These are phyloP conservation scores for Entomobrya multifasciata DNA, from an alignment of 2,888 invertebrate genomes.

Conservation along the genomic window DNA sequence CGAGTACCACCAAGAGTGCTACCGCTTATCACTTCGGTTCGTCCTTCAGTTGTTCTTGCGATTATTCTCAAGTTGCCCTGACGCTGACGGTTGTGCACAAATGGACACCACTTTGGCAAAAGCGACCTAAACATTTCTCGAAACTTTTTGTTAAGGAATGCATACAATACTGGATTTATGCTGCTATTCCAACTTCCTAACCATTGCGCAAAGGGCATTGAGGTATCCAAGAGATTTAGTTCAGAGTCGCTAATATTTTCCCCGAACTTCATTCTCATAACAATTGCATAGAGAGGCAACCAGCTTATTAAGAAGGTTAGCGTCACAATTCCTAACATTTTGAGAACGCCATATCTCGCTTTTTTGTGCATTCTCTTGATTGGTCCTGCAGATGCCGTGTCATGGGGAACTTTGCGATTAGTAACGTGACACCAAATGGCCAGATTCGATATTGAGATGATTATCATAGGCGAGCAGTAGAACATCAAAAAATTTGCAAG, in stretches of 20 bases:
- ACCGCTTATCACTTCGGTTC: too few relatives aligned
- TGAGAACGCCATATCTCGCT: constrained; percentile 95
- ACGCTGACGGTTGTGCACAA: too few relatives aligned
- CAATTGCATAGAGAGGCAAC: constrained; percentile 94
- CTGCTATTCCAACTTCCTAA: constrained; percentile 95
- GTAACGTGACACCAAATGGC: constrained; percentile 95
- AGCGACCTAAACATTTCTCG: constrained; percentile 88
- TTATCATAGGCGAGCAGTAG: constrained; percentile 93
- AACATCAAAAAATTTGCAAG: constrained; percentile 93
- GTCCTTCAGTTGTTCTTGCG: too few relatives aligned
- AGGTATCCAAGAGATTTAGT: constrained; percentile 87
- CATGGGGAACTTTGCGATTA: constrained; percentile 91
- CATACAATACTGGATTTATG: constrained; percentile 96
- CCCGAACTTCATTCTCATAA: constrained; percentile 89
- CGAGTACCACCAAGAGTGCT: too few relatives aligned
- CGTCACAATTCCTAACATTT: constrained; percentile 95
- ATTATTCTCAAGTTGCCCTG: too few relatives aligned
- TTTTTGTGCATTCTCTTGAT: constrained; percentile 88
- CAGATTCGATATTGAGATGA: constrained; percentile 94
- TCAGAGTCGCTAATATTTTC: constrained; percentile 88
- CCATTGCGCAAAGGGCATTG: constrained; percentile 94
- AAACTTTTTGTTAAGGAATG: constrained; percentile 97
- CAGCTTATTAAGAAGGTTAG: constrained; percentile 96
- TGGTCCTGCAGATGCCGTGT: constrained; percentile 80
- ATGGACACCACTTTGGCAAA: too few relatives aligned